phyloP scores from a whole-genome alignment of 2,113 vertebrate species.

The Egretta garzetta region DNA sequence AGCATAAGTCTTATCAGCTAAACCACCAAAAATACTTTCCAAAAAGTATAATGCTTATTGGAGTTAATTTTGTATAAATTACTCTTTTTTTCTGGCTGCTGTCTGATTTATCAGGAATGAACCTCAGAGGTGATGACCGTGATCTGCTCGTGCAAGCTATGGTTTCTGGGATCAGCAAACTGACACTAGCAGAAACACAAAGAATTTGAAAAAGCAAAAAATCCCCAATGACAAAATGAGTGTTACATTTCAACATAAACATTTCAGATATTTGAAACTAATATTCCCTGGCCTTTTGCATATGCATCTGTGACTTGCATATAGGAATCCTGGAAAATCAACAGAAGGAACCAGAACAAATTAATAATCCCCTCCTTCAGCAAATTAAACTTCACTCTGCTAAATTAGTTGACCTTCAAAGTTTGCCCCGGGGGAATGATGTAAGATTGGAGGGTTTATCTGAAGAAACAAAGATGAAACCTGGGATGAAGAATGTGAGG shows the following conservation, averaged over 20 bases:
- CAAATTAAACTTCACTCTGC: slow-evolving; percentile 57
- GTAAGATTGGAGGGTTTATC: slow-evolving; percentile 16
- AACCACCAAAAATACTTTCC: neutral
- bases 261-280: neutral
- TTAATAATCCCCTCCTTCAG: slow-evolving; percentile 42
- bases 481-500: neutral
- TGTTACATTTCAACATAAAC: neutral
- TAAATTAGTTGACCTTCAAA: slow-evolving; percentile 61
- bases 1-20: neutral
- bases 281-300: neutral
- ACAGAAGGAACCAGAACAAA: slow-evolving; percentile 44
- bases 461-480: slow-evolving; percentile 51
- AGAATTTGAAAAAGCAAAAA: neutral
- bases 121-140: neutral
- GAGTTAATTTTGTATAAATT: neutral
- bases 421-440: neutral
- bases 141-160: neutral
- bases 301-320: neutral
- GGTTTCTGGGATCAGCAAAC: neutral
- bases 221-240: neutral
- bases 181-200: neutral
- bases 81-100: neutral
- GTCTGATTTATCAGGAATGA: neutral
- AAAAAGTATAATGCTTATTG: neutral
- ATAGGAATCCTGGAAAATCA: slow-evolving; percentile 13